Conservation (phyloP, 2,888 invertebrate genomes). For the Acrobasis repandana region DNA sequence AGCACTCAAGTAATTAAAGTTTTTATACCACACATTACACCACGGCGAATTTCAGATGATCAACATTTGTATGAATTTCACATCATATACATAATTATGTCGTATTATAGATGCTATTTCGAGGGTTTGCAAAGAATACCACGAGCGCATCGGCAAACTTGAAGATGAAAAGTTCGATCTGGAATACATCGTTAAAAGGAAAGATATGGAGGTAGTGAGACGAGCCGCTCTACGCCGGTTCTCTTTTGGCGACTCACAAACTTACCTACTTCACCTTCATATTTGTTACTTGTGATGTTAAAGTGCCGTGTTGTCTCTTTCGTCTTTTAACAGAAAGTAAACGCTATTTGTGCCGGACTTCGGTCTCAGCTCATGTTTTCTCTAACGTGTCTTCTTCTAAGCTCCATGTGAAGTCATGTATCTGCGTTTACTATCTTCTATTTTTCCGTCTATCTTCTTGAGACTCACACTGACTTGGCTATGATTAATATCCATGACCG, state of each 20-base stretch:
- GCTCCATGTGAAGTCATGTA: conserved; percentile 65
- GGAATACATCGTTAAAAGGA: conserved; percentile 98
- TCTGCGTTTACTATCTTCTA: conserved; percentile 63
- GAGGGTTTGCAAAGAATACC: conserved; percentile 91
- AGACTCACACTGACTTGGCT: conserved; percentile 60
- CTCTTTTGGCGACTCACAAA: conserved; percentile 72
- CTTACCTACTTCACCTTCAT: conserved; percentile 65
- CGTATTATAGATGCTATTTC: conserved; percentile 88
- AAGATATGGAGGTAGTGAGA: conserved; percentile 97
- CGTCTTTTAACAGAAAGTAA: conserved; percentile 68
- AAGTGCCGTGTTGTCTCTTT: conserved; percentile 71
- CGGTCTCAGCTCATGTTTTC: conserved; percentile 49
- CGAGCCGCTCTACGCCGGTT: conserved; percentile 59
- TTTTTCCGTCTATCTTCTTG: conserved; percentile 60
- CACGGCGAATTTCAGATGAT: conserved; percentile 39
- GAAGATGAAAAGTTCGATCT: conserved; percentile 99
- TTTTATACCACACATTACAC: conserved; percentile 50
- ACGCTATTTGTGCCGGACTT: conserved; percentile 54
- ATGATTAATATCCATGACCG: conserved; percentile 56
- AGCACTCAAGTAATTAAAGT: conserved; percentile 20
- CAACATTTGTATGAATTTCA: conserved; percentile 38
- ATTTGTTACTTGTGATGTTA: conserved; percentile 66
- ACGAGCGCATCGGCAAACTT: conserved; percentile 93
- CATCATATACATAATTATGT: conserved; percentile 58
- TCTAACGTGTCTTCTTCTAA: conserved; percentile 69